A percentile compares a stretch with the other conserved stretches of the same genome.
phyloP scores from a whole-genome alignment of 1,140 invertebrate genomes.

The Eufriesea mexicana region DNA sequence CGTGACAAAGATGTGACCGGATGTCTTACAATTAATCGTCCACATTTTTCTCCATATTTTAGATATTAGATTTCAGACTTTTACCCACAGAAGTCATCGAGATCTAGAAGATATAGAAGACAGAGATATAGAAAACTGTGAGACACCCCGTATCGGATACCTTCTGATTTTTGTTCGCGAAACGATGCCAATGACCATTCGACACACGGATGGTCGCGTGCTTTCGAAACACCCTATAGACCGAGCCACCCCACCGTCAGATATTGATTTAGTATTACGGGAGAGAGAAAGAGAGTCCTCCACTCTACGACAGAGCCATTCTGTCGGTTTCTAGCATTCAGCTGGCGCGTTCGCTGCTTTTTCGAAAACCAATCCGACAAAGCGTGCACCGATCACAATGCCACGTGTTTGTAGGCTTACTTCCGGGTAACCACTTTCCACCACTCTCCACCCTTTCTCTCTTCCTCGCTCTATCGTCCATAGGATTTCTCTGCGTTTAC shows the following conservation, averaged over 20 bases:
- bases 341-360: constrained; percentile 59
- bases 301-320: constrained; percentile 63
- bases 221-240: constrained; percentile 76
- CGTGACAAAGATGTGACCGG: too few species aligned
- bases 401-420: constrained; percentile 17
- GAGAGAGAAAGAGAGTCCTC: constrained; percentile 57
- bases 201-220: constrained; percentile 51
- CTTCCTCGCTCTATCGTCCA: not conserved
- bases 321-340: constrained; percentile 70
- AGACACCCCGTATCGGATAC: too few species aligned
- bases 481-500: not conserved
- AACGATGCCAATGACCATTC: constrained; percentile 45
- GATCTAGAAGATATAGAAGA: too few species aligned
- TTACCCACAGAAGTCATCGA: too few species aligned
- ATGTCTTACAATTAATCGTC: too few species aligned
- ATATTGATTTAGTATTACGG: constrained; percentile 81
- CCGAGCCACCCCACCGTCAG: constrained; percentile 70
- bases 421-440: not conserved
- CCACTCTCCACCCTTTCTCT: not conserved
- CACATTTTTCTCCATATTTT: too few species aligned
- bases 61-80: too few species aligned
- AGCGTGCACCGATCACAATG: constrained; percentile 35
- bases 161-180: not conserved
- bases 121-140: too few species aligned
- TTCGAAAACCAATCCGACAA: constrained; percentile 69